Evolutionary conservation across 2,113 vertebrate species (phyloP), one percentile per base, ranked within the genome.

Genomic region (Syngnathus floridae): DNA sequence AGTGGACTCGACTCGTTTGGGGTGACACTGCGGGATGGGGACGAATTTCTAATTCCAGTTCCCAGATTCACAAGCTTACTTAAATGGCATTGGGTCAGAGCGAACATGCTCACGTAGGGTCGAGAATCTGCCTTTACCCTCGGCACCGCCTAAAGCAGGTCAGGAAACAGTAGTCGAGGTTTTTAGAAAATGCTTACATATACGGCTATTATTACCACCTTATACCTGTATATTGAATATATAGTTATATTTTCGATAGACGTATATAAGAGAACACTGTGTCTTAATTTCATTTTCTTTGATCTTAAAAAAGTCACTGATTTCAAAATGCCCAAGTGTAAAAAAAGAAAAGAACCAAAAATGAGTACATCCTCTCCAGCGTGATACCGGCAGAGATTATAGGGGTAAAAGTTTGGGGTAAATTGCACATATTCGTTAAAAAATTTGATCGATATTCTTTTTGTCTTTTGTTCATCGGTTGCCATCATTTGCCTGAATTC

Each of bases 151-250:
- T 84, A 87, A 88, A 86, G 84, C 84, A 89, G 89, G 87, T 90
- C 89, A 89, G 90, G 88, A 90, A 90, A 91, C 86, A 84, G 90
- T 91, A 89, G 88, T 91, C 88, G 91, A 91, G 88, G 87, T 90
- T 88, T 91, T 89, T 91, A 91, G 89, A 92, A 91, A 92, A 90
- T 91, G 91, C 90, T 88, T 91, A 91, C 90, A 91, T 91, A 91
- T 89, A 91, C 85, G 91, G 90, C 90, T 91, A 90, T 92, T 88
- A 90, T 90, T 90, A 91, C 89, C 88, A 91, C 89, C 89, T 90
- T 91, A 91, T 88, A 45, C 43, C 43, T 46, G 43, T 46, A 92
- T 92, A 90, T 91, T 91, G 90, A 91, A 90, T 91, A 91, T 90
- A 91, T 91, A 91, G 88, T 90, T 90, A 91, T 91, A 91, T 91